phyloP scores from a whole-genome alignment of 2,113 vertebrate species.

The Puntigrus tetrazona region DNA sequence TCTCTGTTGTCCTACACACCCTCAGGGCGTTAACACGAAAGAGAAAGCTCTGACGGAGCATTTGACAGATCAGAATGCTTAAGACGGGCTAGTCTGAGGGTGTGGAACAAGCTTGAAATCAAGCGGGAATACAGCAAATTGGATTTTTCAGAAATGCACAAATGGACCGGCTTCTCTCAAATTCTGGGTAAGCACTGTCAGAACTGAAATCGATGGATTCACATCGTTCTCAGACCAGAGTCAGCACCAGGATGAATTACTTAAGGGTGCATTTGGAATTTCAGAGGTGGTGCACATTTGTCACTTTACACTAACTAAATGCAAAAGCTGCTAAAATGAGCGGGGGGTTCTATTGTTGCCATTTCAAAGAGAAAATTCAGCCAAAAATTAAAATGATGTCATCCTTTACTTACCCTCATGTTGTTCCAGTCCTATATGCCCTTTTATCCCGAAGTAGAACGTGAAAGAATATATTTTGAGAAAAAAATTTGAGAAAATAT shows the following conservation, averaged over 20 bases:
- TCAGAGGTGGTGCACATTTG: too few relatives aligned
- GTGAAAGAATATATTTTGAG: too few relatives aligned
- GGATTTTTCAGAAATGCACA: neutral
- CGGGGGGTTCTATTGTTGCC: too few relatives aligned
- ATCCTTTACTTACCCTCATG: too few relatives aligned
- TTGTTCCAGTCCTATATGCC: too few relatives aligned
- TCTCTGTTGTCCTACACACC: neutral
- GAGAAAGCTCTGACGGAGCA: neutral
- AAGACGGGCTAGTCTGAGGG: neutral
- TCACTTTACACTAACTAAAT: too few relatives aligned
- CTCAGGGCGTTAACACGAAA: neutral
- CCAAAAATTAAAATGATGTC: too few relatives aligned
- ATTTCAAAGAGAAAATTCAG: too few relatives aligned
- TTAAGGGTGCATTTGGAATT: neutral
- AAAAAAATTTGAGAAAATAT: too few relatives aligned
- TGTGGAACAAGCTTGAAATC: neutral
- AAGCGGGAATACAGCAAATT: neutral
- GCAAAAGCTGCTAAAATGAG: too few relatives aligned
- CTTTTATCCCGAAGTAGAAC: too few relatives aligned
- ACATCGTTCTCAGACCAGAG: neutral
- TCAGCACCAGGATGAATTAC: neutral
- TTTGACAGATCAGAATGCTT: neutral
- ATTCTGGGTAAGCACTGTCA: neutral
- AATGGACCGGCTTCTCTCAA: neutral
- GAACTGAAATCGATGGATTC: neutral